Percentiles rank a stretch among this genome's conserved stretches.
Conservation (phyloP, 2,113 vertebrate species). For the Casuarius casuarius region DNA sequence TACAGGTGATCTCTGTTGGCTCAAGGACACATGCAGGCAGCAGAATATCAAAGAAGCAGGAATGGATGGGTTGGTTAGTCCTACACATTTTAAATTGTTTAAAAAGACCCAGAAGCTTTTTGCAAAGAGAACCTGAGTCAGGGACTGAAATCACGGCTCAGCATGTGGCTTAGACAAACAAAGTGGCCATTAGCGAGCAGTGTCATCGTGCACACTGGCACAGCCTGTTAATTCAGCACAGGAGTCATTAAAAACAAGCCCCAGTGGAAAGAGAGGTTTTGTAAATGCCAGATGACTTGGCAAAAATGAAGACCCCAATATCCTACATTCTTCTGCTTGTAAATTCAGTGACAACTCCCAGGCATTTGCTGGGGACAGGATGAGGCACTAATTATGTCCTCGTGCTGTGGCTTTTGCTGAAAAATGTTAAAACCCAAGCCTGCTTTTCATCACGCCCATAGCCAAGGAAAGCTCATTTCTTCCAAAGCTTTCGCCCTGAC, state of each 20-base stretch:
- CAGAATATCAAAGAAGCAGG: background rate
- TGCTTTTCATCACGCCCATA: background rate
- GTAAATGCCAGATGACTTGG: slow-evolving; percentile 34
- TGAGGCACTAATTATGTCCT: slow-evolving; percentile 1
- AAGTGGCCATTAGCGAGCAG: slow-evolving; percentile 42
- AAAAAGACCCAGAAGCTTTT: slow-evolving; percentile 7
- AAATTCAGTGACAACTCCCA: background rate
- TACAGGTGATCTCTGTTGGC: background rate
- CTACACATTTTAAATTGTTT: slow-evolving; percentile 51
- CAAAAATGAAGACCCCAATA: slow-evolving; percentile 29
- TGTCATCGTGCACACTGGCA: slow-evolving; percentile 39
- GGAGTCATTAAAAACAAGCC: slow-evolving; percentile 59
- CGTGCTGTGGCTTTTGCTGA: background rate
- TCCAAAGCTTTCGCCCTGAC: background rate
- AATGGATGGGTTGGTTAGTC: slow-evolving; percentile 3
- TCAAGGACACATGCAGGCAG: slow-evolving; percentile 20
- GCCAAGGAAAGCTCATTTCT: background rate
- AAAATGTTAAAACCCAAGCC: background rate
- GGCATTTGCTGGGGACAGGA: background rate
- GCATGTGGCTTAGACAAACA: slow-evolving; percentile 54
- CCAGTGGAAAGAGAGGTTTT: background rate
- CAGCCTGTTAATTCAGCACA: slow-evolving; percentile 62
- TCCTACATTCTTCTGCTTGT: background rate
- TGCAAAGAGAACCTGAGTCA: background rate
- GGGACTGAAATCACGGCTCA: slow-evolving; percentile 27